phyloP scores from a whole-genome alignment of 2,888 invertebrate genomes.

The Nemotelus nigrinus region DNA sequence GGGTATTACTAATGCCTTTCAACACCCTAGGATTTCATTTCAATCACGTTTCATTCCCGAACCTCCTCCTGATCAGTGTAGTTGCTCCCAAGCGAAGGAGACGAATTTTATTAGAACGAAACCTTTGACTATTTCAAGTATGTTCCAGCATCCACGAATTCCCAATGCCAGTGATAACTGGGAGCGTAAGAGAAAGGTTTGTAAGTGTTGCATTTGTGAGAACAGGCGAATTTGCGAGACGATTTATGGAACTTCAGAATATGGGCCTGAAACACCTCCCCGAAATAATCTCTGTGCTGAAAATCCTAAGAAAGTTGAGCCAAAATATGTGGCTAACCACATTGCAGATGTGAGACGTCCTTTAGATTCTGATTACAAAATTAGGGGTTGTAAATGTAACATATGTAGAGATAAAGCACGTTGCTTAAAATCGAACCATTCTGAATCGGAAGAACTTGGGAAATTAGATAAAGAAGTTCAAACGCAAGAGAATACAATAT shows the following conservation, averaged over 20 bases:
- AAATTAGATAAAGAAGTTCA: too few relatives aligned
- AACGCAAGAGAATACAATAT: too few relatives aligned
- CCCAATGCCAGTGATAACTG: neutral
- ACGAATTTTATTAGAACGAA: neutral
- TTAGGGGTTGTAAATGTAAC: too few relatives aligned
- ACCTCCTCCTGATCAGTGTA: neutral
- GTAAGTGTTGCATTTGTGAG: neutral
- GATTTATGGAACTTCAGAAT: neutral
- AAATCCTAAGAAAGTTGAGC: too few relatives aligned
- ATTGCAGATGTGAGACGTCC: too few relatives aligned
- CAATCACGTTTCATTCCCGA: neutral
- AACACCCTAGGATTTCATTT: neutral
- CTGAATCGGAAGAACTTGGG: too few relatives aligned
- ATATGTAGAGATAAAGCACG: too few relatives aligned
- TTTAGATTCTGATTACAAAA: too few relatives aligned
- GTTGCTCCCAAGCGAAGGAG: neutral
- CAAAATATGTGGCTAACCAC: too few relatives aligned
- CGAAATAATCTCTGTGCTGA: too few relatives aligned
- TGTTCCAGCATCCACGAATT: neutral
- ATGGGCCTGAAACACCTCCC: too few relatives aligned
- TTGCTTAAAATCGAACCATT: too few relatives aligned
- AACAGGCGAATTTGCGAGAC: neutral
- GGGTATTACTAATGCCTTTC: neutral
- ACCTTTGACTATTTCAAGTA: neutral
- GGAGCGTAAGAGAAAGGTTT: neutral